Percentiles rank a stretch among this genome's conserved stretches.
phyloP scores from a whole-genome alignment of 2,113 vertebrate species.

The Sceloporus undulatus region DNA sequence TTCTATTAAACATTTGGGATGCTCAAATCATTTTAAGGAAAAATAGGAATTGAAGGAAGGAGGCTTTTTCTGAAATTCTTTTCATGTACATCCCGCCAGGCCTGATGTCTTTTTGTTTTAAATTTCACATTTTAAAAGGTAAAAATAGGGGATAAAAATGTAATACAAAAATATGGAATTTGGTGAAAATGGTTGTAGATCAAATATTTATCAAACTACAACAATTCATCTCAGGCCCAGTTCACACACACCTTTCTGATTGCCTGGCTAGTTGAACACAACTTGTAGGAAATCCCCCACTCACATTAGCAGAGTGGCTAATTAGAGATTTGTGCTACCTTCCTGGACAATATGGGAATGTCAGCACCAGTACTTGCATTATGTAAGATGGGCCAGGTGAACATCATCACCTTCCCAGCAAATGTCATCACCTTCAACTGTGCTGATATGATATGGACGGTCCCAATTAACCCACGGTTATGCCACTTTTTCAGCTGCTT shows the following conservation, averaged over 20 bases:
- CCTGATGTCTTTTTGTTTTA: neutral
- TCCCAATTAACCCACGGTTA: no score
- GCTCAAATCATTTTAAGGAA: slow-evolving; percentile 16
- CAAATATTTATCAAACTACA: neutral
- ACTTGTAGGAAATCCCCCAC: neutral
- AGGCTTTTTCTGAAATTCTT: neutral
- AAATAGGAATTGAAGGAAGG: slow-evolving; percentile 12
- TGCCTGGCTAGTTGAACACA: neutral
- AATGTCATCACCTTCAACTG: no score
- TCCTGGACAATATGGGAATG: no score
- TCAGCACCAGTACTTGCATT: no score
- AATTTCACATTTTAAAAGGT: neutral
- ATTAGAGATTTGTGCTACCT: no score
- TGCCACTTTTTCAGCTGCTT: no score
- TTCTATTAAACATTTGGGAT: slow-evolving; percentile 3
- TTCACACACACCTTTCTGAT: neutral
- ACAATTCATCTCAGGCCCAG: neutral
- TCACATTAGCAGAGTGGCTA: neutral
- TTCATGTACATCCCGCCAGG: neutral
- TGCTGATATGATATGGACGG: no score
- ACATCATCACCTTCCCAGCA: no score
- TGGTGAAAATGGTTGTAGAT: no score
- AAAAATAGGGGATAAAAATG: neutral
- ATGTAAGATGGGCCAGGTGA: no score
- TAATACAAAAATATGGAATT: neutral